phyloP scores from a whole-genome alignment of 2,888 invertebrate species.

The Habrosyne pyritoides region DNA sequence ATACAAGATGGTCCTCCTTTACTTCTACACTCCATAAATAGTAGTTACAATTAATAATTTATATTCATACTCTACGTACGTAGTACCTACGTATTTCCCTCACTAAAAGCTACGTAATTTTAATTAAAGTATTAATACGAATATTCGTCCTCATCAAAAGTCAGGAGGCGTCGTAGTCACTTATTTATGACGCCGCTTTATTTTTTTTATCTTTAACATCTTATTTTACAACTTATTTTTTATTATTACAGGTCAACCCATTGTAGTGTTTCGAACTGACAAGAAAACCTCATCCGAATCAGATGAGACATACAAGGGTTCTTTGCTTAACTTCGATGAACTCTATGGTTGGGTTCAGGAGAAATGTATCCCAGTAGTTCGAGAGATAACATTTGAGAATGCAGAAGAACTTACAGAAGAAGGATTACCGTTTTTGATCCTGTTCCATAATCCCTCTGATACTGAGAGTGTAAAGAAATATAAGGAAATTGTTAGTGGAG shows the following conservation, averaged over 20 bases:
- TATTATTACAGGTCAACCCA: constrained; percentile 85
- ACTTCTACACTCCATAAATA: too few species aligned
- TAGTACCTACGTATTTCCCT: too few species aligned
- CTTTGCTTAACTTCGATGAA: constrained; percentile 90
- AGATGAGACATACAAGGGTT: constrained; percentile 93
- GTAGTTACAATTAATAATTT: too few species aligned
- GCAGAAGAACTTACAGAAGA: constrained; percentile 99
- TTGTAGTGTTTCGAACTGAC: constrained; percentile 93
- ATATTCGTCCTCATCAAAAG: too few species aligned
- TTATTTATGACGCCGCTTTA: background rate
- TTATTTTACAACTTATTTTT: background rate
- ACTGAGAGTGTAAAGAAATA: constrained; percentile 92
- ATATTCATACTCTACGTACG: too few species aligned
- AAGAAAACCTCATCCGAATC: constrained; percentile 90
- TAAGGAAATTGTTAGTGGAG: constrained; percentile 89
- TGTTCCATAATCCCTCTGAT: constrained; percentile 95
- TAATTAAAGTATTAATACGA: too few species aligned
- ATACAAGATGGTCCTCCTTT: too few species aligned
- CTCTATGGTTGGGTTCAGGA: constrained; percentile 95
- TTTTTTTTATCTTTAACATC: background rate
- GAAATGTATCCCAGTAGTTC: constrained; percentile 97
- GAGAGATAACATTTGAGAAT: constrained; percentile 99
- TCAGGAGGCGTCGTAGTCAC: too few species aligned
- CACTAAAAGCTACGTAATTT: too few species aligned
- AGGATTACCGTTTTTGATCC: constrained; percentile 98